Conservation (phyloP, 2,113 vertebrate species). For the Nansenia antarctica region DNA sequence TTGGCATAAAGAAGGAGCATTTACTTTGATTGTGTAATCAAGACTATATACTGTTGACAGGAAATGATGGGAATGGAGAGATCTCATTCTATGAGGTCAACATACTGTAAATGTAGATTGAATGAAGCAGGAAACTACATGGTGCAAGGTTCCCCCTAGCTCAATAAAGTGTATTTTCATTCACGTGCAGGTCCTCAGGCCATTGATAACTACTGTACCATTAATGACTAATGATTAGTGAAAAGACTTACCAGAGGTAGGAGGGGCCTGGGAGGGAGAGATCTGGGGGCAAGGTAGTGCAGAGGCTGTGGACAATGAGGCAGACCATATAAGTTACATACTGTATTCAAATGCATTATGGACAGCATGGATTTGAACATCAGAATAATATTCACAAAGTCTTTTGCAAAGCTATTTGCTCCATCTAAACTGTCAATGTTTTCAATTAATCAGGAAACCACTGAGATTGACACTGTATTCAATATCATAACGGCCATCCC, state of each 20-base stretch:
- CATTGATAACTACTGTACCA: not conserved
- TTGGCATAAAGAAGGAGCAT: too few relatives aligned
- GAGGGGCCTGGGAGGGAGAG: conserved; percentile 35
- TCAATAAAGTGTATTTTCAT: not conserved
- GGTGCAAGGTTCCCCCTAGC: not conserved
- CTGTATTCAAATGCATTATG: not conserved
- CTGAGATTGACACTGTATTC: not conserved
- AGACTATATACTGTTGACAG: too few relatives aligned
- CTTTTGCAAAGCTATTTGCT: not conserved
- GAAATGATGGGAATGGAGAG: too few relatives aligned
- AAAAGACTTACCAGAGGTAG: conserved; percentile 52
- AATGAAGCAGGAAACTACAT: not conserved
- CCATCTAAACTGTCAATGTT: not conserved
- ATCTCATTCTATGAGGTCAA: not conserved
- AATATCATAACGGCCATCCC: not conserved
- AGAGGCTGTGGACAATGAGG: conserved; percentile 15
- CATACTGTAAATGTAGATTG: too few relatives aligned
- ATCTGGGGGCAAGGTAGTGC: conserved; percentile 44
- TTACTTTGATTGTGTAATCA: too few relatives aligned
- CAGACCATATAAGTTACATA: not conserved
- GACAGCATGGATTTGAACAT: too few relatives aligned
- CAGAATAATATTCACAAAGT: not conserved
- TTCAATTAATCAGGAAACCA: not conserved
- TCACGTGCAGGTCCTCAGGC: not conserved
- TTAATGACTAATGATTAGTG: not conserved